Percentiles rank a stretch among this genome's conserved stretches.
Evolutionary conservation across 1,140 invertebrate species (phyloP).

Genomic region (Radopholus similis): DNA sequence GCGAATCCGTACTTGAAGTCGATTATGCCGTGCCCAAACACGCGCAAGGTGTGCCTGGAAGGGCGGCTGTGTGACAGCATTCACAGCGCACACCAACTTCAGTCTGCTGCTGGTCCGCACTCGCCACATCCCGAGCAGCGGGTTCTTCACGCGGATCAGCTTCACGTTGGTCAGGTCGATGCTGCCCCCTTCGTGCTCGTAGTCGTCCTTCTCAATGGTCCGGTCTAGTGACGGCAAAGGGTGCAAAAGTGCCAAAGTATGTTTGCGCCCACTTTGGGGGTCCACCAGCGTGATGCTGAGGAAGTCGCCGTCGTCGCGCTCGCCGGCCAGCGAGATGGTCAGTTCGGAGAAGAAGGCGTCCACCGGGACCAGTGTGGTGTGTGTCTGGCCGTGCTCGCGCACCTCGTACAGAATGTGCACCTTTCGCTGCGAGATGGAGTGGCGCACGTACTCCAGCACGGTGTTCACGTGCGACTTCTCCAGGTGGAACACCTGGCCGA

Average conservation of each 20-base stretch:
- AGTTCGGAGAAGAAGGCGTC: conserved; percentile 50
- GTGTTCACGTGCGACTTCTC: conserved; percentile 72
- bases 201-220: conserved; percentile 46
- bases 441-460: conserved; percentile 61
- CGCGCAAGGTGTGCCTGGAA: conserved; percentile 66
- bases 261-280: conserved; percentile 41
- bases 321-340: conserved; percentile 53
- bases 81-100: conserved; percentile 30
- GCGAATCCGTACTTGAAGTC: conserved; percentile 72
- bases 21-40: conserved; percentile 69
- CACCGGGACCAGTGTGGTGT: conserved; percentile 43
- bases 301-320: conserved; percentile 54
- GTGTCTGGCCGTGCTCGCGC: conserved; percentile 46
- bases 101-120: conserved; percentile 67
- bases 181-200: conserved; percentile 49
- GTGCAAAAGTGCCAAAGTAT: neutral
- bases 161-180: conserved; percentile 64
- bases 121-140: conserved; percentile 67
- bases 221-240: conserved; percentile 35
- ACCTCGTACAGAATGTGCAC: conserved; percentile 54
- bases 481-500: conserved; percentile 72
- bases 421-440: conserved; percentile 36
- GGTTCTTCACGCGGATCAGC: conserved; percentile 67
- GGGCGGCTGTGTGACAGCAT: neutral
- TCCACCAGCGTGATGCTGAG: conserved; percentile 53